Evolutionary conservation across 2,888 invertebrate species (phyloP), one percentile per base, ranked within the genome.

Genomic region (Zonitis immaculata): DNA sequence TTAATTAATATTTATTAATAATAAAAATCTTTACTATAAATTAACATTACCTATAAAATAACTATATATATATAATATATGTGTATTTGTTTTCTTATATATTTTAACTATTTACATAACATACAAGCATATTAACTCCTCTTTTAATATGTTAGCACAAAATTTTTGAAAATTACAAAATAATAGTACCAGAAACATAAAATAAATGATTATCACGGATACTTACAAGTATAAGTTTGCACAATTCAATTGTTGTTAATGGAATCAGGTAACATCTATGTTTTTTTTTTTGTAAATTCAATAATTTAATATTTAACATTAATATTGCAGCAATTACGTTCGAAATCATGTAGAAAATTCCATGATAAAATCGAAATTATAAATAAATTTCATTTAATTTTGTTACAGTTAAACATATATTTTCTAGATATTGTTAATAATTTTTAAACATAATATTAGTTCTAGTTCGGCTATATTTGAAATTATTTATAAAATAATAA

Each of bases 21-120:
- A 56, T 56, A 49, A 56, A 52, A 47, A 47, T 44, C 11, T 47
- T 57, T 26, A 22, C 63, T 61, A 64, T 61, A 62, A 62, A 61
- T 62, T 60, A 64, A 64, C 62, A 56, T 60, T 57, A 59, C 51
- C 54, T 57, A 39, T 39, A 57, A 57, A 57, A 52, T 55, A 57
- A 56, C 47, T 57, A 56, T 57, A 50, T 53, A 50, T 42, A 39
- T 39, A 9, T n/a, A n/a, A n/a, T 18, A 20, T 39, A 8, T 44
- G n/a, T 47, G 32, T 47, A 50, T 54, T 39, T 18, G n/a, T n/a
- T 39, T 3, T 22, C 22, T 22, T 5, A 22, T 22, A 22, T 18
- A 20, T 42, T 32, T 39, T 49, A 49, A 54, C 56, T 58, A 58
- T 58, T 51, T 58, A 58, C 58, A 58, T 56, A 58, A 58, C 58